Percentiles rank a stretch among this genome's conserved stretches.
Evolutionary conservation across 2,113 vertebrate species (phyloP).

Genomic region (Polypterus bichir): DNA sequence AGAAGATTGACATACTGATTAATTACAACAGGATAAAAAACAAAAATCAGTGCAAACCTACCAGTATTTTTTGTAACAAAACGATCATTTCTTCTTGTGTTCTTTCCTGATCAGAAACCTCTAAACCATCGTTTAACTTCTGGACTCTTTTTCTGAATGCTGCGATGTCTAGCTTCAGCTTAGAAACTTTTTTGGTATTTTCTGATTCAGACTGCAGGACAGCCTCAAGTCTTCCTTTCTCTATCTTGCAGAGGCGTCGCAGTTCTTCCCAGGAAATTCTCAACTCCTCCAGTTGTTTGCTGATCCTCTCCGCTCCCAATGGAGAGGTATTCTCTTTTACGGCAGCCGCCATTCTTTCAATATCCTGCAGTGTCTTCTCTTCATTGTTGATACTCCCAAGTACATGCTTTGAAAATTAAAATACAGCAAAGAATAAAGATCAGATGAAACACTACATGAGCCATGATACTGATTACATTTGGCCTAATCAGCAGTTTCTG

Average conservation of each 20-base stretch:
- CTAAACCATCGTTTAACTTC: slow-evolving; percentile 49
- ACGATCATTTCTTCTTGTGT: slow-evolving; percentile 62
- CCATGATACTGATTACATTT: background rate
- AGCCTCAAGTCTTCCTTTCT: slow-evolving; percentile 42
- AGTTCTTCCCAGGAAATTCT: slow-evolving; percentile 59
- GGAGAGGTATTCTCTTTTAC: slow-evolving; percentile 71
- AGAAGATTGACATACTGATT: too few relatives aligned
- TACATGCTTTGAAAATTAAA: slow-evolving; percentile 37
- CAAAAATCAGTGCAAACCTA: slow-evolving; percentile 27
- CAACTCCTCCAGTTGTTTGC: slow-evolving; percentile 61
- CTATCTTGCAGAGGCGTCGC: slow-evolving; percentile 40
- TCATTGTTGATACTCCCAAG: slow-evolving; percentile 50
- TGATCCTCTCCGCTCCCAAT: slow-evolving; percentile 56
- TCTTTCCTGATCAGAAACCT: slow-evolving; percentile 21
- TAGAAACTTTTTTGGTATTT: slow-evolving; percentile 37
- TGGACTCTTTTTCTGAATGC: slow-evolving; percentile 47
- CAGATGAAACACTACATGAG: too few relatives aligned
- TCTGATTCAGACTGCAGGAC: slow-evolving; percentile 48
- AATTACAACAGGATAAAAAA: too few relatives aligned
- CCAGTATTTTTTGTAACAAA: slow-evolving; percentile 64
- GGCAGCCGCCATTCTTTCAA: slow-evolving; percentile 48
- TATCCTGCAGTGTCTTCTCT: slow-evolving; percentile 47
- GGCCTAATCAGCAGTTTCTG: too few relatives aligned
- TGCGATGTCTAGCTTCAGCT: slow-evolving; percentile 51
- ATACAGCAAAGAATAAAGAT: too few relatives aligned